Base-by-base conservation (phyloP, 2,888 invertebrate genomes). In the Leucophenga montana region DNA sequence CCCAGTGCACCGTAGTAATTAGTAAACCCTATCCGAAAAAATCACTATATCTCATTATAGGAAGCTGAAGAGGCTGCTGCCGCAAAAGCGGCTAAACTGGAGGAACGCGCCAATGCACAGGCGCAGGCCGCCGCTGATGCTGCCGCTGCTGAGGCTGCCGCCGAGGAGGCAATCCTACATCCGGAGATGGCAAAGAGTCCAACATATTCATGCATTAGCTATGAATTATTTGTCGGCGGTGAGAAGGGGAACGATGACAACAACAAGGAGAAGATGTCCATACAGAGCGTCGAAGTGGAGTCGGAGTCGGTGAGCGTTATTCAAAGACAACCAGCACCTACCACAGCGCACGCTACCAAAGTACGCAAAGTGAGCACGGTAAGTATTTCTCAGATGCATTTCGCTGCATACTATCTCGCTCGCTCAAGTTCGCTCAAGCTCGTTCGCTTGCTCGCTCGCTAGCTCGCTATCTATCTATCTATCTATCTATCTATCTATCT, bases 331-430 rank as follows among this genome's bases (percentile, higher is more conserved):
- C 88, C 88, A 85, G 89, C 89, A 89, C 89, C 89, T 86, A 88
- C 89, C 82, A 89, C 89, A 87, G 88, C 89, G 88, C 87, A 87
- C 80, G 89, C 90, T 85, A 90, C 90, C 88, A 93, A 93, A 91
- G 92, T 93, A 88, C 93, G 96, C 91, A 97, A 96, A 94, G 96
- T 96, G 92, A 95, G 95, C 92, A 94, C 95, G 93, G 95, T 95
- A 93, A 95, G 94, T 94, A 91, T 88, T 83, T 78, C 80, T 89
- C 84, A 87, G 27, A 27, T 27, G 27, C 27, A 27, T 27, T 27
- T 27, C 74, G 79, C 70, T 66, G 39, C 73, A 75, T 68, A 77
- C 75, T 80, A 73, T 71, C 39, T 39, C 68, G 84, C 80, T 83
- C 69, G 77, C 71, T 73, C 80, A 73, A 70, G 78, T 81, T 74